phyloP scores from a whole-genome alignment of 30 jellyfish, hydroid and myxozoan genomes.

The Chrysaora quinquecirrha region DNA sequence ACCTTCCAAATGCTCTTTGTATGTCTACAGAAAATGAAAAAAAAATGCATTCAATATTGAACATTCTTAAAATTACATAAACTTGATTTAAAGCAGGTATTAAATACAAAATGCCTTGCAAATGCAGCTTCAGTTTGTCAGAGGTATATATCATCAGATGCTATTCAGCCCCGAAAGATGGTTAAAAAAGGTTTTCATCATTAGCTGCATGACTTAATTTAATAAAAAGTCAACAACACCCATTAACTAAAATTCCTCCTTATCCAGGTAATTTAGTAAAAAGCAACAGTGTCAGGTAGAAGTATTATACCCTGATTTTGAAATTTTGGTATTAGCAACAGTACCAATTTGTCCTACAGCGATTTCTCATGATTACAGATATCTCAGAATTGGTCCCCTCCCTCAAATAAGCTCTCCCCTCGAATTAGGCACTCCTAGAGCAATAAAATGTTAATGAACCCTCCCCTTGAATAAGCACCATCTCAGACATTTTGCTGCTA shows the following conservation, averaged over 20 bases:
- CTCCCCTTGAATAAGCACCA: no score
- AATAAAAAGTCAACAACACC: background rate
- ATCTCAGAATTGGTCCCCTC: no score
- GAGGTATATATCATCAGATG: slow-evolving; percentile 37
- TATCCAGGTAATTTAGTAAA: background rate
- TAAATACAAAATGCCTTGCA: no score
- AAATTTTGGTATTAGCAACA: no score
- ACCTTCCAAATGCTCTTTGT: slow-evolving; percentile 98
- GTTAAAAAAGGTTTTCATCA: slow-evolving; percentile 44
- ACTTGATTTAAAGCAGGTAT: background rate
- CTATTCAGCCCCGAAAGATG: slow-evolving; percentile 55
- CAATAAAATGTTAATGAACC: no score
- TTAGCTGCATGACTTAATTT: slow-evolving; percentile 15
- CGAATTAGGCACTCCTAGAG: no score
- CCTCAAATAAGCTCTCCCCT: no score
- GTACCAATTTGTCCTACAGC: no score
- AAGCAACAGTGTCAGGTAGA: background rate
- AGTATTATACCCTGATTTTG: no score
- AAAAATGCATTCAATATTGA: background rate
- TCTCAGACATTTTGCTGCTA: no score
- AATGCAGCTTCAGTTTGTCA: slow-evolving; percentile 44
- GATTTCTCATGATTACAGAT: no score
- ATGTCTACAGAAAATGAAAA: slow-evolving; percentile 58
- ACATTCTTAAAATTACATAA: background rate
- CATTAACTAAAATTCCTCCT: background rate